These are phyloP conservation scores for Drosophila rubida DNA, from an alignment of 2,888 invertebrate species.

Conservation along the genomic window DNA sequence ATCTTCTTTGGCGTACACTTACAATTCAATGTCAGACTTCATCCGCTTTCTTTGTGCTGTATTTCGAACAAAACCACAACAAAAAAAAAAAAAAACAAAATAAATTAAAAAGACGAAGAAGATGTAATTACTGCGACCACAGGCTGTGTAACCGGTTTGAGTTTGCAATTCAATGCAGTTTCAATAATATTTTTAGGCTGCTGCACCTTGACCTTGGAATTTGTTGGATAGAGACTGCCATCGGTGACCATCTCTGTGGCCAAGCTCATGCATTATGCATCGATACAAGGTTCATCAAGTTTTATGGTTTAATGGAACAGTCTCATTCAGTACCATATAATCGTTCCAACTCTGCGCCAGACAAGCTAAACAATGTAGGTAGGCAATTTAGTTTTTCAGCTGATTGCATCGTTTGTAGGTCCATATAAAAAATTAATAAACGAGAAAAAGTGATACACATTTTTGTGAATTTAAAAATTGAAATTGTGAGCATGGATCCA, in stretches of 20 bases:
- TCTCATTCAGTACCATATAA: not conserved
- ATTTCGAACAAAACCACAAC: constrained; percentile 48
- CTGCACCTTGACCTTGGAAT: constrained; percentile 59
- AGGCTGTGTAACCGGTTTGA: constrained; percentile 56
- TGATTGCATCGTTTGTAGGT: constrained; percentile 4
- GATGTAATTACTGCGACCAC: constrained; percentile 7
- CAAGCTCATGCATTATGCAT: constrained; percentile 51
- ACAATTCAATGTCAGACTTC: constrained; percentile 70
- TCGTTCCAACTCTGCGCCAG: constrained; percentile 34
- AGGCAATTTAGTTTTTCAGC: constrained; percentile 29
- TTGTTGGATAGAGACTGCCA: constrained; percentile 21
- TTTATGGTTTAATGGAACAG: constrained; percentile 47
- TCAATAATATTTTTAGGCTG: constrained; percentile 49
- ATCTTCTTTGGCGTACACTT: constrained; percentile 48
- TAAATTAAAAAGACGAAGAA: constrained; percentile 37
- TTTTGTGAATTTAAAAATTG: too few relatives aligned
- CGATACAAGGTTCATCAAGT: constrained; percentile 44
- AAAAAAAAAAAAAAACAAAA: not conserved
- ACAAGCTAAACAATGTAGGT: constrained; percentile 14
- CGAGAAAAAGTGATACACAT: too few relatives aligned
- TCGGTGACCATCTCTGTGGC: constrained; percentile 37
- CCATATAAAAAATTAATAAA: too few relatives aligned
- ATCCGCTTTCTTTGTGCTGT: constrained; percentile 32
- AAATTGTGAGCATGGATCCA: not conserved
- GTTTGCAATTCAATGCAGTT: constrained; percentile 46